These are phyloP conservation scores for Diaperis boleti DNA, from an alignment of 2,888 invertebrate genomes.

Conservation along the genomic window DNA sequence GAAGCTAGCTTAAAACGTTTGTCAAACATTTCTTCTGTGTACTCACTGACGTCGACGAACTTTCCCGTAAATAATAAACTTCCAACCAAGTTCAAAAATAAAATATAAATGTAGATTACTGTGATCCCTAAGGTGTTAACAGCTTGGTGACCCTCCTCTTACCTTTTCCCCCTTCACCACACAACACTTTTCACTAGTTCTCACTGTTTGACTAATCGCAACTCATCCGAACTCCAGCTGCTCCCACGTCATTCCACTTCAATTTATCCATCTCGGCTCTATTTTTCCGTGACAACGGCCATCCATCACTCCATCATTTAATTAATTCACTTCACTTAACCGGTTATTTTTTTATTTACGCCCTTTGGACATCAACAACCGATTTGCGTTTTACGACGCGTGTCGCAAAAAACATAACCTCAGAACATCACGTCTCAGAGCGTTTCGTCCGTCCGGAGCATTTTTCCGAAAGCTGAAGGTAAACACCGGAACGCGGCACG, in stretches of 20 bases:
- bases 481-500: constrained; percentile 5
- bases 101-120: too few relatives aligned
- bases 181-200: constrained; percentile 19
- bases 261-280: constrained; percentile 4
- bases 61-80: too few relatives aligned
- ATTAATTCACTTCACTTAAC: constrained; percentile 19
- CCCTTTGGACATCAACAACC: background rate
- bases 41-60: too few relatives aligned
- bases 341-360: constrained; percentile 9
- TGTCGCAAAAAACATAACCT: constrained; percentile 3
- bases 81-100: too few relatives aligned
- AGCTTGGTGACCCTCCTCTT: background rate
- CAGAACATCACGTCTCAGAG: background rate
- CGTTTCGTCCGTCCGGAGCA: background rate
- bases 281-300: constrained; percentile 2
- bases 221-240: constrained; percentile 10
- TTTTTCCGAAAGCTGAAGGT: background rate
- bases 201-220: constrained; percentile 16
- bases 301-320: constrained; percentile 18
- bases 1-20: too few relatives aligned
- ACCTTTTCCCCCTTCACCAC: constrained; percentile 5
- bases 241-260: constrained; percentile 18
- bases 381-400: background rate
- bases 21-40: too few relatives aligned
- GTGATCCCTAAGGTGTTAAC: too few relatives aligned